phyloP scores from a whole-genome alignment of 2,113 vertebrate species.

The Periophthalmus modestus region DNA sequence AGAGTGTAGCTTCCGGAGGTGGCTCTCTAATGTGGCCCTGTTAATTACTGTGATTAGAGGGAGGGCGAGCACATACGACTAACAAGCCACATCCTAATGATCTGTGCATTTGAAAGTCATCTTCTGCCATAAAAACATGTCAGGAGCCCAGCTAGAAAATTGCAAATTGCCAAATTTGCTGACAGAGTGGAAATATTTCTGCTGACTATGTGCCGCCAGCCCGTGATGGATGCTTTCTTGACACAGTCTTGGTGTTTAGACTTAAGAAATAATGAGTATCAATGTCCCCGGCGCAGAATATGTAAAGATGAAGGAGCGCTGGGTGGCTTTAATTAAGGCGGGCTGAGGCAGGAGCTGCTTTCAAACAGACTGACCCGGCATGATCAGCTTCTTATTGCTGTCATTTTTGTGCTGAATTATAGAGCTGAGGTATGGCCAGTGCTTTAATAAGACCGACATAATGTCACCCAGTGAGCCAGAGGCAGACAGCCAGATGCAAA shows the following conservation, averaged over 20 bases:
- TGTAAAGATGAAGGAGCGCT: slow-evolving; percentile 93
- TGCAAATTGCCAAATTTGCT: slow-evolving; percentile 97
- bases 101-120: slow-evolving; percentile 95
- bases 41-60: slow-evolving; percentile 97
- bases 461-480: slow-evolving; percentile 54
- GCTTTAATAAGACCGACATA: slow-evolving; percentile 72
- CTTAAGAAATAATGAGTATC: slow-evolving; percentile 99
- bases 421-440: slow-evolving; percentile 65
- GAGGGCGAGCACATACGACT: slow-evolving; percentile 79
- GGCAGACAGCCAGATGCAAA: slow-evolving; percentile 25
- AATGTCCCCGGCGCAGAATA: slow-evolving; percentile 97
- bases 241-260: slow-evolving; percentile 99
- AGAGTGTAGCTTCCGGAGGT: slow-evolving; percentile 85
- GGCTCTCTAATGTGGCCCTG: slow-evolving; percentile 87
- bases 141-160: slow-evolving; percentile 87
- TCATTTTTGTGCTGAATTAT: slow-evolving; percentile 87
- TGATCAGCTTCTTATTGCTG: slow-evolving; percentile 97
- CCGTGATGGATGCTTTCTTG: slow-evolving; percentile 99
- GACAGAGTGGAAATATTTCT: slow-evolving; percentile 84
- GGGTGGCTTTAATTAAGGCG: slow-evolving; percentile 98
- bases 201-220: slow-evolving; percentile 78
- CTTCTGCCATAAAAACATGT: slow-evolving; percentile 90
- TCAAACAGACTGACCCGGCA: slow-evolving; percentile 92
- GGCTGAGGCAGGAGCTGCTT: slow-evolving; percentile 85
- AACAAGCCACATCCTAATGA: slow-evolving; percentile 92